phyloP scores from a whole-genome alignment of 1,140 invertebrate genomes.

The Atta texana region DNA sequence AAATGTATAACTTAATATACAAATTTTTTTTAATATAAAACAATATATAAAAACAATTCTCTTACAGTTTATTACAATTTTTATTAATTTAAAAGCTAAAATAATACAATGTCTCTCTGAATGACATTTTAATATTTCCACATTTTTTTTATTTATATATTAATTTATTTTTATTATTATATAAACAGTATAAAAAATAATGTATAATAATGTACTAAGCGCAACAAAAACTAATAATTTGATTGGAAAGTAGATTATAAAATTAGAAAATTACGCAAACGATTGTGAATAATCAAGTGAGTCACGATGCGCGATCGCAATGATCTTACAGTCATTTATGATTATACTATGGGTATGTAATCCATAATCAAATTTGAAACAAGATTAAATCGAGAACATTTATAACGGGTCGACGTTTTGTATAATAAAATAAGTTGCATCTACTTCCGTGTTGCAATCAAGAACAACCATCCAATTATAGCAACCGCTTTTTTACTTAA shows the following conservation, averaged over 20 bases:
- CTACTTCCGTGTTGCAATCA: conserved; percentile 36
- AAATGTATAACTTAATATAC: neutral
- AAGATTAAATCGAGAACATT: neutral
- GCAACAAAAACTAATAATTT: neutral
- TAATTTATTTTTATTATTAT: neutral
- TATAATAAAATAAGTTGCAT: conserved; percentile 8
- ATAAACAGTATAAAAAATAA: too few relatives aligned
- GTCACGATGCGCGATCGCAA: conserved; percentile 5
- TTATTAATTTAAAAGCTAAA: neutral
- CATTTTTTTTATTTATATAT: neutral
- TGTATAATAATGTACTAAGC: neutral
- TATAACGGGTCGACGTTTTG: conserved; percentile 13
- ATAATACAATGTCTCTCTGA: neutral
- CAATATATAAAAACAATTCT: neutral
- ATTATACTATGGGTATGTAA: conserved; percentile 17
- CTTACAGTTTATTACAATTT: neutral
- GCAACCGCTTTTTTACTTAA: conserved; percentile 59
- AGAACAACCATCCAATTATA: conserved; percentile 36
- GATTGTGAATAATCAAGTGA: conserved; percentile 4
- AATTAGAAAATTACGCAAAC: neutral
- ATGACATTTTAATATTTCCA: neutral
- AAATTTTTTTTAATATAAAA: conserved; percentile 1
- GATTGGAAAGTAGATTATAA: neutral
- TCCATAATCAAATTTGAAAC: conserved; percentile 9
- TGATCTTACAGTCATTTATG: neutral